These are phyloP conservation scores for Thamnaconus septentrionalis DNA, from an alignment of 2,113 vertebrate genomes.

Conservation along the genomic window DNA sequence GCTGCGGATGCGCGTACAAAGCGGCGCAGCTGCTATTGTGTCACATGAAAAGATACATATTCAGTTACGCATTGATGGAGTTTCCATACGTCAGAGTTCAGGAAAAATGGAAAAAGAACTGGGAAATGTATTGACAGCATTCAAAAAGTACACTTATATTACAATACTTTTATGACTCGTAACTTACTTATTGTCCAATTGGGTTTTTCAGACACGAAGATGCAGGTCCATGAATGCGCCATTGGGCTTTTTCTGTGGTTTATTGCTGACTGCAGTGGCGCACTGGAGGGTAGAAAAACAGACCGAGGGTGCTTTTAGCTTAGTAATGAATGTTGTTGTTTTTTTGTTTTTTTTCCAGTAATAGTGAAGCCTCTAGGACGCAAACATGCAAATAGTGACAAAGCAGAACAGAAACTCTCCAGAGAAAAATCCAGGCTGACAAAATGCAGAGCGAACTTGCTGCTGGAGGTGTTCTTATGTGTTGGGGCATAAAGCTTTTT, in stretches of 20 bases:
- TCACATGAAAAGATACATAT: conserved; percentile 53
- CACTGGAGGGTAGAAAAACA: conserved; percentile 12
- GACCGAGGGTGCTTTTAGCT: background rate
- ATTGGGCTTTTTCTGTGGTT: conserved; percentile 2
- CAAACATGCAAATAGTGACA: conserved; percentile 1
- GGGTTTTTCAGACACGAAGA: conserved; percentile 2
- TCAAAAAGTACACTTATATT: no score
- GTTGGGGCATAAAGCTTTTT: background rate
- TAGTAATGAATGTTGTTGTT: no score
- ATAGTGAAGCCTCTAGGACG: conserved; percentile 10
- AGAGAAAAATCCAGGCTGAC: background rate
- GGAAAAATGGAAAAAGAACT: conserved; percentile 38
- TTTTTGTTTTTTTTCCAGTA: background rate
- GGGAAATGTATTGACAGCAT: no score
- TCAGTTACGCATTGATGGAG: conserved; percentile 49
- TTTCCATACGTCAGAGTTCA: conserved; percentile 43
- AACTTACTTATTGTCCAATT: background rate
- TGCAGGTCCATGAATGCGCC: conserved; percentile 13
- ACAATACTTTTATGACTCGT: no score
- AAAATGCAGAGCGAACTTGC: background rate
- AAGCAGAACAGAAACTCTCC: background rate
- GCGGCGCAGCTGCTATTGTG: conserved; percentile 43
- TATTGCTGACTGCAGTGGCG: conserved; percentile 14
- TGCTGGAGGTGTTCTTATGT: background rate
- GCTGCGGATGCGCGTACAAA: conserved; percentile 30